Evolutionary conservation across 2,888 invertebrate species (phyloP).

Genomic region (Pimpla rufipes): DNA sequence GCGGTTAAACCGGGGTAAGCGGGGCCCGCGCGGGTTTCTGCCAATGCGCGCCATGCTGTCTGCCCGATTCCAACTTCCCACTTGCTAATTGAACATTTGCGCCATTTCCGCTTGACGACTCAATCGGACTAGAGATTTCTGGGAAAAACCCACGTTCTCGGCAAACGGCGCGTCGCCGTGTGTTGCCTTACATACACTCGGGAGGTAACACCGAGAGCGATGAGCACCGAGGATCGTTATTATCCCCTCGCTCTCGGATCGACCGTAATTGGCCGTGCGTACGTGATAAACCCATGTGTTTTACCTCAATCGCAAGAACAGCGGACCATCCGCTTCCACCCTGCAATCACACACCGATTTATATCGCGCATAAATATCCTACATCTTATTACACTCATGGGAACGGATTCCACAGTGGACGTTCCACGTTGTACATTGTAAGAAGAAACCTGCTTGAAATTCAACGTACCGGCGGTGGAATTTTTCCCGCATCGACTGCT

Average conservation of each 20-base stretch:
- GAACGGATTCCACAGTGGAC: too few relatives aligned
- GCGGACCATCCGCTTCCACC: constrained; percentile 8
- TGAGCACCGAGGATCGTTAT: constrained; percentile 22
- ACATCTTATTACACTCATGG: too few relatives aligned
- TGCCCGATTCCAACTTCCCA: constrained; percentile 80
- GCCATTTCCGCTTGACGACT: constrained; percentile 82
- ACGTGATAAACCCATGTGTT: constrained; percentile 57
- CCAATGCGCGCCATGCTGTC: constrained; percentile 80
- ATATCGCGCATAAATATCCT: constrained; percentile 11
- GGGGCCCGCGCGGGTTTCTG: constrained; percentile 58
- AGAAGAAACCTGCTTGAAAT: too few relatives aligned
- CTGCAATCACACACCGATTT: constrained; percentile 36
- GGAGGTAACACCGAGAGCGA: constrained; percentile 40
- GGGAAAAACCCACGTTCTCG: constrained; percentile 71
- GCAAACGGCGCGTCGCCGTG: constrained; percentile 38
- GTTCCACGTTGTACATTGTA: not conserved
- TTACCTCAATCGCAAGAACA: constrained; percentile 57
- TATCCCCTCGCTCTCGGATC: constrained; percentile 8
- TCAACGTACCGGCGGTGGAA: too few relatives aligned
- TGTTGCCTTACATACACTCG: constrained; percentile 14
- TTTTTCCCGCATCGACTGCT: too few relatives aligned
- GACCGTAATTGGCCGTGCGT: constrained; percentile 47
- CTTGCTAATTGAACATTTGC: constrained; percentile 77
- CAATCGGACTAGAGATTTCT: constrained; percentile 78
- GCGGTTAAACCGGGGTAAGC: constrained; percentile 12